Conservation (phyloP, 2,113 vertebrate genomes). For the Pterophyllum scalare region DNA sequence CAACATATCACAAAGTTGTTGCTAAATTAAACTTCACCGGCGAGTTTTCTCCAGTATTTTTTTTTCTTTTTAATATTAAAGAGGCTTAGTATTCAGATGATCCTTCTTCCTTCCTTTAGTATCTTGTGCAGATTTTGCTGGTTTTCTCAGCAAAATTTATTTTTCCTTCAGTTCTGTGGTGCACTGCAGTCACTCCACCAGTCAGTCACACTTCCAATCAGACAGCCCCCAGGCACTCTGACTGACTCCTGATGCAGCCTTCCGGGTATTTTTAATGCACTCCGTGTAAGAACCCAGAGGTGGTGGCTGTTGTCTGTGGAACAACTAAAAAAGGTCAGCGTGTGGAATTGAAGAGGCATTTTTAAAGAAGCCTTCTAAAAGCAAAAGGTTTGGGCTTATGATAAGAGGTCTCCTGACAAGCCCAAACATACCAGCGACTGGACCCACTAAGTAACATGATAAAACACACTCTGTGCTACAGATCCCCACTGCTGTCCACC, state of each 20-base stretch:
- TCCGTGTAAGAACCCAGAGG: not conserved
- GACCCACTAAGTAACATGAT: too few relatives aligned
- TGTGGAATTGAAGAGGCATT: not conserved
- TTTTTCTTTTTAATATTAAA: too few relatives aligned
- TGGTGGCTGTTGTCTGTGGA: not conserved
- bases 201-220: not conserved
- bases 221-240: not conserved
- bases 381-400: too few relatives aligned
- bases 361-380: not conserved
- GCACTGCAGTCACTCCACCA: not conserved
- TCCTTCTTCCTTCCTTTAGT: not conserved
- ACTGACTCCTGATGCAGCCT: not conserved
- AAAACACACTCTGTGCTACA: too few relatives aligned
- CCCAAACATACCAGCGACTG: too few relatives aligned
- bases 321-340: not conserved
- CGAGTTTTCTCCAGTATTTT: too few relatives aligned
- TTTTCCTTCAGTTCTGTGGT: not conserved
- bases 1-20: too few relatives aligned
- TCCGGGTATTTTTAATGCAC: not conserved
- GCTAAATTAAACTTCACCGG: too few relatives aligned
- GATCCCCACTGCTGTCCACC: too few relatives aligned
- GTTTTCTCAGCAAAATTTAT: not conserved
- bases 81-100: not conserved
- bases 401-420: too few relatives aligned
- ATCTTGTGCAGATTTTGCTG: not conserved